Percentiles rank a stretch among this genome's conserved stretches.
These are phyloP conservation scores for Vanessa tameamea DNA, from an alignment of 1,140 invertebrate species.

Conservation along the genomic window DNA sequence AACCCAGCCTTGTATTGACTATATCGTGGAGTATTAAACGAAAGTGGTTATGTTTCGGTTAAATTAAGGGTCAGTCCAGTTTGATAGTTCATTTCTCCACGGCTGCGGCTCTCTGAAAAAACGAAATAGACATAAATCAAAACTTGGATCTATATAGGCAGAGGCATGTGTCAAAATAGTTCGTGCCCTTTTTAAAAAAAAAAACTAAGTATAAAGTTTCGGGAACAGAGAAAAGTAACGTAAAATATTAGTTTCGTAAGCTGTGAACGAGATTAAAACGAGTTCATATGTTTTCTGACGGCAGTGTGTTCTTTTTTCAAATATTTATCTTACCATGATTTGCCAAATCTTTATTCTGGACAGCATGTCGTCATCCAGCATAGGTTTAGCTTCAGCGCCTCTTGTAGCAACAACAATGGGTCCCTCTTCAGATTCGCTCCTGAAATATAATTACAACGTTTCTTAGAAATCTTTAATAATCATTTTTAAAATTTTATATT, in stretches of 20 bases:
- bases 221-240: too few relatives aligned
- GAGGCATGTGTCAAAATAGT: too few relatives aligned
- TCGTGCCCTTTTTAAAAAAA: too few relatives aligned
- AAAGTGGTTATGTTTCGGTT: constrained; percentile 37
- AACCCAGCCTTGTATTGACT: constrained; percentile 66
- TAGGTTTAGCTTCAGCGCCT: constrained; percentile 62
- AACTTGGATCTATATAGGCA: too few relatives aligned
- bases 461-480: background rate
- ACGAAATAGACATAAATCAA: constrained; percentile 6
- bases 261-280: too few relatives aligned
- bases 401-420: constrained; percentile 45
- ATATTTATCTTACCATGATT: constrained; percentile 52
- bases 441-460: constrained; percentile 40
- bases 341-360: constrained; percentile 69
- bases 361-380: constrained; percentile 66
- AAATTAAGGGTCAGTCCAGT: constrained; percentile 50
- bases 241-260: too few relatives aligned
- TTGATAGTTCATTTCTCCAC: constrained; percentile 54
- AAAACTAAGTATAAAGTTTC: too few relatives aligned
- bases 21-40: constrained; percentile 39
- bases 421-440: constrained; percentile 47
- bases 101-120: constrained; percentile 63
- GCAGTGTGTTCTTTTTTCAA: too few relatives aligned
- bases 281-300: too few relatives aligned
- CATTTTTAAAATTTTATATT: too few relatives aligned